phyloP scores from a whole-genome alignment of 2,888 invertebrate genomes.

The Hartigia nigra region DNA sequence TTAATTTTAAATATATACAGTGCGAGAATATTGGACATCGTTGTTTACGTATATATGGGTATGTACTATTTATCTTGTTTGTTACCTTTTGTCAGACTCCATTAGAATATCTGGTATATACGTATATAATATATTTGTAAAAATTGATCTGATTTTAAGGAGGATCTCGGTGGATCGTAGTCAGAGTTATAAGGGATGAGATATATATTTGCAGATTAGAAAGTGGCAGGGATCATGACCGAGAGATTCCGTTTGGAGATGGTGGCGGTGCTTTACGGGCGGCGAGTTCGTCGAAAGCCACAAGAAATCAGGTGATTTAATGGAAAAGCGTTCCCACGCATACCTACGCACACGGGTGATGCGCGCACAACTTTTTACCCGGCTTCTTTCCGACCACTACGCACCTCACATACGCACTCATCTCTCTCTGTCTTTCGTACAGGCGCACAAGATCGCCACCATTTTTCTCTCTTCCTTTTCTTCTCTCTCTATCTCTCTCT shows the following conservation, averaged over 20 bases:
- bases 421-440: constrained; percentile 5
- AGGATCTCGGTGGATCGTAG: not conserved
- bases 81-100: not conserved
- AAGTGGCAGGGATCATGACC: constrained; percentile 49
- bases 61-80: not conserved
- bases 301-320: constrained; percentile 60
- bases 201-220: constrained; percentile 22
- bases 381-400: constrained; percentile 21
- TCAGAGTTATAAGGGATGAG: not conserved
- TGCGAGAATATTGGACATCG: not conserved
- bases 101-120: not conserved
- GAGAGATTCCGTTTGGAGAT: constrained; percentile 41
- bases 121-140: not conserved
- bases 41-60: not conserved
- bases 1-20: not conserved
- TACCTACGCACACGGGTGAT: constrained; percentile 31
- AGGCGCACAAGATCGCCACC: not conserved
- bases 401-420: constrained; percentile 6
- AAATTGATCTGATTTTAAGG: not conserved
- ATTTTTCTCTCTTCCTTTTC: constrained; percentile 19
- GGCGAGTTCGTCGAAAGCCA: constrained; percentile 30
- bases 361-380: constrained; percentile 14
- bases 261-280: constrained; percentile 35
- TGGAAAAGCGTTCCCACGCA: constrained; percentile 62
- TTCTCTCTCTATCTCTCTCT: constrained; percentile 30